Evolutionary conservation across 2,888 invertebrate species (phyloP).

Genomic region (Leptinotarsa tumamoca): DNA sequence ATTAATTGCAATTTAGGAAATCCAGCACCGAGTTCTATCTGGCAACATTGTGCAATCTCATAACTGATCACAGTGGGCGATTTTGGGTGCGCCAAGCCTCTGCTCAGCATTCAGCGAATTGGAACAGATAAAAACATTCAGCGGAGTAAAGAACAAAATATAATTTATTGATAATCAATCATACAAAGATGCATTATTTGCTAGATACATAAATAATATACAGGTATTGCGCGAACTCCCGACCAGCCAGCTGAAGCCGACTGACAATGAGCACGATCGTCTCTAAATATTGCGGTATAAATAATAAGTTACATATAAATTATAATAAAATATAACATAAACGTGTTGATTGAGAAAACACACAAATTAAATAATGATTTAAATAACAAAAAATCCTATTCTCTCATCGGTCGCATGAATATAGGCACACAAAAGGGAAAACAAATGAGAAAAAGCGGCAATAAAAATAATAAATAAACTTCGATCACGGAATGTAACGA

Average conservation of each 20-base stretch:
- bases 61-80: slow-evolving; percentile 27
- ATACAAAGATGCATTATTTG: slow-evolving; percentile 65
- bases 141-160: slow-evolving; percentile 64
- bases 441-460: slow-evolving; percentile 59
- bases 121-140: slow-evolving; percentile 27
- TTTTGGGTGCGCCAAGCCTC: slow-evolving; percentile 26
- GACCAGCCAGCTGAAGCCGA: slow-evolving; percentile 48
- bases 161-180: slow-evolving; percentile 68
- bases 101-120: slow-evolving; percentile 26
- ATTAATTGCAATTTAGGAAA: slow-evolving; percentile 2
- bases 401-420: slow-evolving; percentile 62
- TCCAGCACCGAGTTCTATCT: not conserved
- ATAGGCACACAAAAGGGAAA: slow-evolving; percentile 56
- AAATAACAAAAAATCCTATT: slow-evolving; percentile 66
- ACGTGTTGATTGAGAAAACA: slow-evolving; percentile 65
- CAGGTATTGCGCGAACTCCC: slow-evolving; percentile 61
- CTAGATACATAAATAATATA: slow-evolving; percentile 66
- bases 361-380: slow-evolving; percentile 67
- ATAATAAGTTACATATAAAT: slow-evolving; percentile 69
- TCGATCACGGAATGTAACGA: slow-evolving; percentile 63
- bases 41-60: slow-evolving; percentile 19
- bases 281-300: slow-evolving; percentile 66
- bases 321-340: slow-evolving; percentile 68
- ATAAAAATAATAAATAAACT: slow-evolving; percentile 62
- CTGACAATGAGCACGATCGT: slow-evolving; percentile 63